Conservation (phyloP, 2,113 vertebrate genomes). For the Apeltes quadracus region DNA sequence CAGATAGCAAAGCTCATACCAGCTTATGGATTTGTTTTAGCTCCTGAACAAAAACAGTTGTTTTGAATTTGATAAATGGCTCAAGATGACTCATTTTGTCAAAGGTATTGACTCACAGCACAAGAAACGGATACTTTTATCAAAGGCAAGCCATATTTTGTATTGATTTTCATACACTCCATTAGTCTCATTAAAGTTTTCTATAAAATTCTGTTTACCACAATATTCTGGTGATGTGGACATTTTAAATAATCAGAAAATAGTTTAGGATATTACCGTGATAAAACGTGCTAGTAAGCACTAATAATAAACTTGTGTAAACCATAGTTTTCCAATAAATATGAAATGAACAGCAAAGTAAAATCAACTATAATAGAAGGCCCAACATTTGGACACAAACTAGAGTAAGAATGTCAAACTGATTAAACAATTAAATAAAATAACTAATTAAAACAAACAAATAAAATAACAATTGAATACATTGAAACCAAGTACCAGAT, state of each 20-base stretch:
- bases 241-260: constrained; percentile 1
- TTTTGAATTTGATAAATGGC: not conserved
- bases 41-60: not conserved
- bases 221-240: constrained; percentile 4
- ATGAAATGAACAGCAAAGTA: not conserved
- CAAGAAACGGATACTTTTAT: constrained; percentile 1
- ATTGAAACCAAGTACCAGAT: not conserved
- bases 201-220: not conserved
- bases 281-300: too few relatives aligned
- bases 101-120: constrained; percentile 1
- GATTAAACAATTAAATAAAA: not conserved
- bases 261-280: not conserved
- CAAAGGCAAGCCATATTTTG: constrained; percentile 1
- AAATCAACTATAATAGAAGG: not conserved
- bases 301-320: too few relatives aligned
- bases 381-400: not conserved
- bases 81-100: constrained; percentile 34
- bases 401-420: not conserved
- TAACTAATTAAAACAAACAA: not conserved
- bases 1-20: not conserved
- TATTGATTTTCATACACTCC: constrained; percentile 16
- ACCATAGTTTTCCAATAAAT: too few relatives aligned
- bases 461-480: not conserved
- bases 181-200: constrained; percentile 14
- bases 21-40: not conserved